Conservation (phyloP, 2,888 invertebrate genomes). For the Andricus quercusramuli region DNA sequence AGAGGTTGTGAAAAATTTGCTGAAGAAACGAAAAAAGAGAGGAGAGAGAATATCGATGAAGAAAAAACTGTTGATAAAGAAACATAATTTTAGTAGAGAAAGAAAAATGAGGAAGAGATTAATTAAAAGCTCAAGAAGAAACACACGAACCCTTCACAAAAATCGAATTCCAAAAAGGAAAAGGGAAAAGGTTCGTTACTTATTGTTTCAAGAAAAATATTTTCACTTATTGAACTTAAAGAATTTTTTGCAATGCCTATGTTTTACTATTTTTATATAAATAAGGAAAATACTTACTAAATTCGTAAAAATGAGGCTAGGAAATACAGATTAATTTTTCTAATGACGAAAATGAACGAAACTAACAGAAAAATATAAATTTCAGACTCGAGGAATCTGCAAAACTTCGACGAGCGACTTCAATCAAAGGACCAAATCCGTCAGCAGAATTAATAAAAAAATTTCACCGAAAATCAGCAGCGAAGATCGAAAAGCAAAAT, state of each 20-base stretch:
- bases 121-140: background rate
- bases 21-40: background rate
- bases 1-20: constrained; percentile 43
- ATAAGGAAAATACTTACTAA: background rate
- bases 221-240: background rate
- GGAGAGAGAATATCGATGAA: background rate
- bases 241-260: too few species aligned
- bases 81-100: background rate
- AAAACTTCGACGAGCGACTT: background rate
- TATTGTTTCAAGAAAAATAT: background rate
- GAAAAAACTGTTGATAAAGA: background rate
- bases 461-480: background rate
- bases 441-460: background rate
- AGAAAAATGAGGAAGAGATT: background rate
- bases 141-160: background rate
- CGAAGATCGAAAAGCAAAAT: background rate
- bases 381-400: background rate
- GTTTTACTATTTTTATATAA: too few species aligned
- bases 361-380: background rate
- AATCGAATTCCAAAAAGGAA: background rate
- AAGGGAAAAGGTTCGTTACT: background rate
- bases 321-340: background rate
- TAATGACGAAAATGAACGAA: background rate
- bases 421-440: background rate
- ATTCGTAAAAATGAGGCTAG: background rate